phyloP scores from a whole-genome alignment of 2,797 vertebrate species.

The Spinus pinus region DNA sequence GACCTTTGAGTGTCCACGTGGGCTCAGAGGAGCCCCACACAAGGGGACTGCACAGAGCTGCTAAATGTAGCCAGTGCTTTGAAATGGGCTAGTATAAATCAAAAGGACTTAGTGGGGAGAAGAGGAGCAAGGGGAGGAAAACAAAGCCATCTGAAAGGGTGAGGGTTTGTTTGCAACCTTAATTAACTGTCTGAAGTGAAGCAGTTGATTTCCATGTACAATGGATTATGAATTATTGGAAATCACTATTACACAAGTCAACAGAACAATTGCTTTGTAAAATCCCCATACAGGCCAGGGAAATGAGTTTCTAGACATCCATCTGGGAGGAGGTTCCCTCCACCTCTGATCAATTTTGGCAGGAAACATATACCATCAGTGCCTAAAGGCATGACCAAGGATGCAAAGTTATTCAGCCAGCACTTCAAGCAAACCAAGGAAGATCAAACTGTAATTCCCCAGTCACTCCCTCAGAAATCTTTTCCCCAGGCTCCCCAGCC shows the following conservation, averaged over 20 bases:
- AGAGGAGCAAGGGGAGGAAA: neutral
- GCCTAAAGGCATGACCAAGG: neutral
- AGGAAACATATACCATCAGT: neutral
- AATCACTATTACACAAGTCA: neutral
- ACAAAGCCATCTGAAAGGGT: neutral
- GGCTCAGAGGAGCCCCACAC: neutral
- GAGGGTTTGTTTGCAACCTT: neutral
- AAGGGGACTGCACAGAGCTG: neutral
- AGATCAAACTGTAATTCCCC: neutral
- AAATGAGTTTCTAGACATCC: neutral
- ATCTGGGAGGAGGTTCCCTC: neutral
- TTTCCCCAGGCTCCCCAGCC: neutral
- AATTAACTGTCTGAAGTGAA: conserved; percentile 38
- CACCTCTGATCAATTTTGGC: neutral
- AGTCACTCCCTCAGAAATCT: neutral
- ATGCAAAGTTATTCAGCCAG: neutral
- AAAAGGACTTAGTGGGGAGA: neutral
- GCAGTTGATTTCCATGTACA: conserved; percentile 25
- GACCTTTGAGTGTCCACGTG: neutral
- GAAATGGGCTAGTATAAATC: neutral
- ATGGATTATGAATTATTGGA: conserved; percentile 41
- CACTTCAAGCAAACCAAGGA: neutral
- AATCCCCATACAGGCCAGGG: neutral
- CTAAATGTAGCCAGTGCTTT: neutral
- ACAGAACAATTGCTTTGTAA: neutral